phyloP scores from a whole-genome alignment of 1,140 invertebrate genomes.

The Bombus balteatus region DNA sequence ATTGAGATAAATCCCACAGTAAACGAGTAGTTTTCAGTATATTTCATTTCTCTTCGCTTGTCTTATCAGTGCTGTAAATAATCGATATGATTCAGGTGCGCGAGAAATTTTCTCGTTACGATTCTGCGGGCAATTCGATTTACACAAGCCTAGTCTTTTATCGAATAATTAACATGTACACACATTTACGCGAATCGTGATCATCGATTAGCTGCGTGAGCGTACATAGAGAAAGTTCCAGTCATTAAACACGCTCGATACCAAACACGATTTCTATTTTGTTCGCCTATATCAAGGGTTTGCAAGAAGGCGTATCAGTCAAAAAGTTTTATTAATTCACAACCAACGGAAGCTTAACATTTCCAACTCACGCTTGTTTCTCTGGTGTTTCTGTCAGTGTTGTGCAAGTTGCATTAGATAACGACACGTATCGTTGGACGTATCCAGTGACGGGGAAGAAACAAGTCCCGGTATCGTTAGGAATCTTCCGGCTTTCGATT shows the following conservation, averaged over 20 bases:
- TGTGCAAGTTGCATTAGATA: constrained; percentile 10
- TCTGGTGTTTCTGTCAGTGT: not conserved
- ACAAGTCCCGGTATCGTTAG: not conserved
- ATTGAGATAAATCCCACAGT: constrained; percentile 14
- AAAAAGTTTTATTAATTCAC: not conserved
- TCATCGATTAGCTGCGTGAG: not conserved
- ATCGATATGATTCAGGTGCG: not conserved
- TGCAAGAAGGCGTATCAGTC: not conserved
- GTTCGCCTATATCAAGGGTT: not conserved
- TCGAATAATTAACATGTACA: constrained; percentile 12
- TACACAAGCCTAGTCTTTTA: not conserved
- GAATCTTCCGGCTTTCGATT: constrained; percentile 10
- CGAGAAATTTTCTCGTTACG: not conserved
- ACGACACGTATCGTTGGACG: not conserved
- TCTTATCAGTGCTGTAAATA: constrained; percentile 15
- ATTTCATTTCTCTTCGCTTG: not conserved
- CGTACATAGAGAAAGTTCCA: constrained; percentile 7
- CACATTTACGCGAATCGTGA: not conserved
- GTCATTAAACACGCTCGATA: not conserved
- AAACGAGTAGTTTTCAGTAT: not conserved
- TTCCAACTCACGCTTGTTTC: not conserved
- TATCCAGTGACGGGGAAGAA: not conserved
- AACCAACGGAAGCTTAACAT: not conserved
- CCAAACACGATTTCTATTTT: constrained; percentile 24
- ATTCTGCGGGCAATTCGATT: not conserved